Percentiles rank a stretch among this genome's conserved stretches.
Conservation (phyloP, 2,113 vertebrate species). For the Heliornis fulica region DNA sequence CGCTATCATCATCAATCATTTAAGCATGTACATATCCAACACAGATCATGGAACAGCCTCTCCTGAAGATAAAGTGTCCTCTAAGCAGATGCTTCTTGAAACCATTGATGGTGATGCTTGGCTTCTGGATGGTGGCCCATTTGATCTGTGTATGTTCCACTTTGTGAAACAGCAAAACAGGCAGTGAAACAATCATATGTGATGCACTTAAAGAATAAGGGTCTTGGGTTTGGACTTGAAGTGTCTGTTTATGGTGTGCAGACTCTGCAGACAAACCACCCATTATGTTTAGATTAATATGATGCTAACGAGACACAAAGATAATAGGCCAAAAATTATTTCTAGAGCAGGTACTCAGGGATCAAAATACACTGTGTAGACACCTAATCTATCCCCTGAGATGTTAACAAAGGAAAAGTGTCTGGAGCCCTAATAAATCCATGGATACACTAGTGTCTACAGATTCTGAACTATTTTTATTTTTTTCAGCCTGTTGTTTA, state of each 20-base stretch:
- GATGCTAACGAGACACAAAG: not conserved
- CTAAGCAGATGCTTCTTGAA: not conserved
- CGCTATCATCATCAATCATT: too few species aligned
- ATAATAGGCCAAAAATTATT: not conserved
- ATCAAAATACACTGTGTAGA: not conserved
- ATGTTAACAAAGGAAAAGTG: not conserved
- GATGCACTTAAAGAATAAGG: not conserved
- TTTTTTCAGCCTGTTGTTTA: not conserved
- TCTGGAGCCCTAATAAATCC: not conserved
- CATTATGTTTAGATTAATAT: not conserved
- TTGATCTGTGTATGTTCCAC: not conserved
- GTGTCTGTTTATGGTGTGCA: not conserved
- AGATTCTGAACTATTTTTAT: not conserved
- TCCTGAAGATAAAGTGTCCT: not conserved
- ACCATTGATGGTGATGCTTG: not conserved
- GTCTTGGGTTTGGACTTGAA: not conserved
- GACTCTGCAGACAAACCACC: not conserved
- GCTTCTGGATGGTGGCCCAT: not conserved
- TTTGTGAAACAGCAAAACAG: not conserved
- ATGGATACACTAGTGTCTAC: not conserved
- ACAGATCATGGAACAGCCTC: too few species aligned
- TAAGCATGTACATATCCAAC: too few species aligned
- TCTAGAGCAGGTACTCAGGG: not conserved
- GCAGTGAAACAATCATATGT: not conserved
- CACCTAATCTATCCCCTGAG: not conserved